phyloP scores from a whole-genome alignment of 2,797 vertebrate species.

The Mus caroli region DNA sequence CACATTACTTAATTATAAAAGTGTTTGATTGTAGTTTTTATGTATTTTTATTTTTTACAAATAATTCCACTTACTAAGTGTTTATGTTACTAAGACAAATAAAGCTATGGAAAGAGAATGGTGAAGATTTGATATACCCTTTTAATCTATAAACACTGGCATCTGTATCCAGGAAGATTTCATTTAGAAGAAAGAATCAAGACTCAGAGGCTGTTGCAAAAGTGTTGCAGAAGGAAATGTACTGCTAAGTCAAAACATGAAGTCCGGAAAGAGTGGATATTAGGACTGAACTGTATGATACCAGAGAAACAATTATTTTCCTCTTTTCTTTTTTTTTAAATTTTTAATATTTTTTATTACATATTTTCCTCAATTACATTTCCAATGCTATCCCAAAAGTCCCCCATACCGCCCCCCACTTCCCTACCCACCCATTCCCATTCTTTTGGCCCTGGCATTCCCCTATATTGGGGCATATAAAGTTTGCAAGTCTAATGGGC shows the following conservation, averaged over 20 bases:
- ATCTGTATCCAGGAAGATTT: not conserved
- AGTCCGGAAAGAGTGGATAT: not conserved
- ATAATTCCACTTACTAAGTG: not conserved
- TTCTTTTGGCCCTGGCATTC: too few relatives aligned
- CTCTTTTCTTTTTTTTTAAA: not conserved
- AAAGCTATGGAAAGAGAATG: not conserved
- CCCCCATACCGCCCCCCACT: too few relatives aligned
- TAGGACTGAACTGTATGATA: not conserved
- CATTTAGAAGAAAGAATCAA: not conserved
- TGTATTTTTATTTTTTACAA: slow-evolving; percentile 1
- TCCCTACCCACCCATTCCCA: too few relatives aligned
- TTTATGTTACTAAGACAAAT: not conserved
- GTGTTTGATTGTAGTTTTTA: not conserved
- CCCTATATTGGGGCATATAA: too few relatives aligned
- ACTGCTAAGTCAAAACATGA: not conserved
- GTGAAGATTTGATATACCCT: not conserved
- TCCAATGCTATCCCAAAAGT: too few relatives aligned
- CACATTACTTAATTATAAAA: not conserved
- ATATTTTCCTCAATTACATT: too few relatives aligned
- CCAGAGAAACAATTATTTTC: not conserved
- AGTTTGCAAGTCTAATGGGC: too few relatives aligned
- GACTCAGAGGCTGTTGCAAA: not conserved
- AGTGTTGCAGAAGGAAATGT: not conserved
- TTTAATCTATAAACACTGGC: not conserved
- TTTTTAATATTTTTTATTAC: too few relatives aligned